These are phyloP conservation scores for Pongo pygmaeus DNA, from an alignment of 2,113 vertebrate genomes.

Conservation along the genomic window DNA sequence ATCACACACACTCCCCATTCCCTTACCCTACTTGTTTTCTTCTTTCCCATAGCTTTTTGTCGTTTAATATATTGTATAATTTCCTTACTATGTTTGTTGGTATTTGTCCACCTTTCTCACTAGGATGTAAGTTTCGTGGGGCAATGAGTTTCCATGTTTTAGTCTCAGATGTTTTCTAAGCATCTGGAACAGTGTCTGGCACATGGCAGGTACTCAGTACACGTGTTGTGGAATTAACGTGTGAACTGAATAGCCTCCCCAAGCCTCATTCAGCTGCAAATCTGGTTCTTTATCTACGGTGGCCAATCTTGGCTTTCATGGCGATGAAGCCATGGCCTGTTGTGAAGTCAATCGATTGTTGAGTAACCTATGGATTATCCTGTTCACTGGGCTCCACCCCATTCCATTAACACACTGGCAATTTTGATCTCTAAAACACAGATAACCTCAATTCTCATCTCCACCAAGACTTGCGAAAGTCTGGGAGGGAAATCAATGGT, in stretches of 20 bases:
- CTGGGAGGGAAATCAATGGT: neutral
- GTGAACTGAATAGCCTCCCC: neutral
- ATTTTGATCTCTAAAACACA: neutral
- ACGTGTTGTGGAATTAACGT: neutral
- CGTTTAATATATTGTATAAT: neutral
- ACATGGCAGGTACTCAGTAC: neutral
- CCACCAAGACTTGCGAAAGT: neutral
- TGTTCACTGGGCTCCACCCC: neutral
- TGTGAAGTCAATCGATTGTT: neutral
- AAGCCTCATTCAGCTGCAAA: neutral
- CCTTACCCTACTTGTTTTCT: neutral
- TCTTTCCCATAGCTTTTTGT: neutral
- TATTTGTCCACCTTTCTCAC: neutral
- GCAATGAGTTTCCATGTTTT: neutral
- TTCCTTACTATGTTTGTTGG: neutral
- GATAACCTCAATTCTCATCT: conserved; percentile 25
- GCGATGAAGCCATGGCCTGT: neutral
- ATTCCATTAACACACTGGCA: neutral
- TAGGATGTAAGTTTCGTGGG: neutral
- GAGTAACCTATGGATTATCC: neutral
- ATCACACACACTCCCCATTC: too few relatives aligned
- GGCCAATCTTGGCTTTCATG: neutral
- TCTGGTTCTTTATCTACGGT: neutral
- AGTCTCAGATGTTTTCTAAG: neutral
- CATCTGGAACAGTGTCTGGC: neutral